These are phyloP conservation scores for Dendroctonus ponderosae DNA, from an alignment of 1,140 invertebrate genomes.

Conservation along the genomic window DNA sequence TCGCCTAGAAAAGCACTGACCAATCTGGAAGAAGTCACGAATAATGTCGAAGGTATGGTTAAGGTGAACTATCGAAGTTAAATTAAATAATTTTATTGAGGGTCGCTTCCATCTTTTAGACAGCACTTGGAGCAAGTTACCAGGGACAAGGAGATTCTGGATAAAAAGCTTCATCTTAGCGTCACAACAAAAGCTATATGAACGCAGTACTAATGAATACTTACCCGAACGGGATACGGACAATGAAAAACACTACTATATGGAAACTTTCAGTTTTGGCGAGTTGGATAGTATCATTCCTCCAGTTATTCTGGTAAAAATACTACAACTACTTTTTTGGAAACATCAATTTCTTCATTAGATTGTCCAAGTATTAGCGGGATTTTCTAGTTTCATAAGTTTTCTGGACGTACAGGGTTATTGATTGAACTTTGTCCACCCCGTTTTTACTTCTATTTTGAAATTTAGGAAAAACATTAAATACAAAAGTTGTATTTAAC, in stretches of 20 bases:
- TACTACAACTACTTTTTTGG: slow-evolving; percentile 3
- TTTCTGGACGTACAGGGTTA: slow-evolving; percentile 10
- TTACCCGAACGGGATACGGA: slow-evolving; percentile 32
- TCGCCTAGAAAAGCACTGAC: too few relatives aligned
- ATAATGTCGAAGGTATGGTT: slow-evolving; percentile 33
- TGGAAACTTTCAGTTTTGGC: not conserved
- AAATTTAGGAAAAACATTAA: too few relatives aligned
- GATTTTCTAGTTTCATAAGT: not conserved
- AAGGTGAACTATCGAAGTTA: slow-evolving; percentile 10
- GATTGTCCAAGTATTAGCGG: slow-evolving; percentile 3
- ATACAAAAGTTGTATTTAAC: too few relatives aligned
- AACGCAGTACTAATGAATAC: slow-evolving; percentile 12
- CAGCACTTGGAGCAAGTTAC: slow-evolving; percentile 36
- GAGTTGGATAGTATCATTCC: slow-evolving; percentile 5
- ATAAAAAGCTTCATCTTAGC: slow-evolving; percentile 38
- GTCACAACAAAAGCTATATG: slow-evolving; percentile 20
- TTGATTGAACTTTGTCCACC: too few relatives aligned
- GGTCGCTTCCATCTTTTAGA: slow-evolving; percentile 3
- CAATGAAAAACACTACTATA: slow-evolving; percentile 1
- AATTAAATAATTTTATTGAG: slow-evolving; percentile 1
- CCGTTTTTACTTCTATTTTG: too few relatives aligned
- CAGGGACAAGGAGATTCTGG: slow-evolving; percentile 39
- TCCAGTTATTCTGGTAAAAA: slow-evolving; percentile 31
- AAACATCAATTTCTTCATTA: slow-evolving; percentile 3
- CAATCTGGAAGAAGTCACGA: slow-evolving; percentile 39